Conservation (phyloP, 1,140 invertebrate species). For the Saxidomus purpurata region DNA sequence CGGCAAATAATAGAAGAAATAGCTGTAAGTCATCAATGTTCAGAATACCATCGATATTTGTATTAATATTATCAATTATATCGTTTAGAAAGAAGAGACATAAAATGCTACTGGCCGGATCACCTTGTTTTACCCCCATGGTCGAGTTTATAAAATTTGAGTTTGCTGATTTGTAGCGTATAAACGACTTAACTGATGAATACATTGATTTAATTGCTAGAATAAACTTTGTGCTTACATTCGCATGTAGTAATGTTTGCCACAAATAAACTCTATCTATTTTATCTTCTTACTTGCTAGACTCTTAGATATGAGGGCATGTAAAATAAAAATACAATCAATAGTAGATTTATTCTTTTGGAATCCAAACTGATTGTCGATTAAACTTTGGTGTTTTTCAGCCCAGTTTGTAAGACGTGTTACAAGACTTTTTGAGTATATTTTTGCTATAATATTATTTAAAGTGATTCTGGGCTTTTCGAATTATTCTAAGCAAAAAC, state of each 20-base stretch:
- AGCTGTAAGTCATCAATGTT: background rate
- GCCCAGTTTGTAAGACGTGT: background rate
- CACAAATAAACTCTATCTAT: background rate
- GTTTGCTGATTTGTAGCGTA: no score
- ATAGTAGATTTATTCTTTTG: background rate
- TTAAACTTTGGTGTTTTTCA: background rate
- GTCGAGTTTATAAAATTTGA: background rate
- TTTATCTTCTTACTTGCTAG: background rate
- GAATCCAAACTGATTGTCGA: background rate
- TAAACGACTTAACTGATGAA: no score
- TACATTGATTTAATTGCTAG: no score
- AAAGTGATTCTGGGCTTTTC: background rate
- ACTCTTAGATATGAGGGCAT: background rate
- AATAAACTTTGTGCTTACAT: background rate
- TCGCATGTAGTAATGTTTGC: background rate
- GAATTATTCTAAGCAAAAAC: no score
- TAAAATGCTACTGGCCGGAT: no score
- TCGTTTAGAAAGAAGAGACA: no score
- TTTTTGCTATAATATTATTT: background rate
- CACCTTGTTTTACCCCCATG: conserved; percentile 27
- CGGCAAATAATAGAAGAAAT: no score
- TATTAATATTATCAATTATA: no score
- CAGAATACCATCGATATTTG: no score
- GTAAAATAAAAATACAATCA: conserved; percentile 1
- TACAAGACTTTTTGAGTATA: background rate